Evolutionary conservation across 2,113 vertebrate species (phyloP).

Genomic region (Helogale parvula): DNA sequence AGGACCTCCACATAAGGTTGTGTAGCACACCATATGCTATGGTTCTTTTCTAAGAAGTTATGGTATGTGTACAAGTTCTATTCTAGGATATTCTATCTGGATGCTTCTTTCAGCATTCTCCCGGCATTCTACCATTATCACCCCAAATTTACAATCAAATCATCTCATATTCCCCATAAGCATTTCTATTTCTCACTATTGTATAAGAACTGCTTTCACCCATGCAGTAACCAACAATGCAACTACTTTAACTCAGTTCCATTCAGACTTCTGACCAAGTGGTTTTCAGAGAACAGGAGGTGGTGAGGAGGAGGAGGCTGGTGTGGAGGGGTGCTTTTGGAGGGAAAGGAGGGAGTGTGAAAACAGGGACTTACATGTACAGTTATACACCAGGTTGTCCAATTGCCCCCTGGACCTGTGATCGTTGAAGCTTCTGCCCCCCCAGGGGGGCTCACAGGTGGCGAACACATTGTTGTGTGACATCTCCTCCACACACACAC

Average conservation of each 20-base stretch:
- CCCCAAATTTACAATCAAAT: not conserved
- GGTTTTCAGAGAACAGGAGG: not conserved
- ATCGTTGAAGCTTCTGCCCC: not conserved
- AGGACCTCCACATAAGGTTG: not conserved
- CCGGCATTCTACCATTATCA: not conserved
- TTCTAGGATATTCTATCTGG: not conserved
- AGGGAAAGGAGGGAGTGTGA: not conserved
- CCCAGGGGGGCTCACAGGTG: fast-evolving
- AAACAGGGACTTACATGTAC: not conserved
- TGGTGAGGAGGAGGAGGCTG: not conserved
- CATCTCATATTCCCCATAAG: not conserved
- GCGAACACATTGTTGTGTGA: not conserved
- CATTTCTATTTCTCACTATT: not conserved
- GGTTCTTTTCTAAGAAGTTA: not conserved
- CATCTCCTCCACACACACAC: not conserved
- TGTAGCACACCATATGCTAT: not conserved
- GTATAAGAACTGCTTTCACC: not conserved
- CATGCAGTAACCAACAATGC: not conserved
- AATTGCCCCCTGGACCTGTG: not conserved
- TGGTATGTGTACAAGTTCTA: not conserved
- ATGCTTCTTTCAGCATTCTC: not conserved
- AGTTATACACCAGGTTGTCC: not conserved
- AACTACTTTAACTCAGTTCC: not conserved
- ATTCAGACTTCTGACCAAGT: not conserved
- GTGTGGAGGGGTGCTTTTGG: not conserved